Evolutionary conservation across 2,888 invertebrate genomes (phyloP).

Genomic region (Macrophya alboannulata): DNA sequence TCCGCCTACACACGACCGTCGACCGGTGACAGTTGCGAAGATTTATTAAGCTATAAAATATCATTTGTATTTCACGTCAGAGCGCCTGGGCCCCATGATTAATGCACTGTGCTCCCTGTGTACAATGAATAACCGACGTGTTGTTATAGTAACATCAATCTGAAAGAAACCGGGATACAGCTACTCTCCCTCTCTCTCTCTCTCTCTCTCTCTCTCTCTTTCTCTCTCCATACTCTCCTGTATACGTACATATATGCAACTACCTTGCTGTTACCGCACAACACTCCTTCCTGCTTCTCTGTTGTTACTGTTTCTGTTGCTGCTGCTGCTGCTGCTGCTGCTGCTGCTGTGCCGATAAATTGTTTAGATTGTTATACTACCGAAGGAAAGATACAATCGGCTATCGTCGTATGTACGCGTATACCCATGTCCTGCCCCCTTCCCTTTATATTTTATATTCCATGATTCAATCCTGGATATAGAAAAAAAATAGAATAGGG

Average conservation of each 20-base stretch:
- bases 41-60: constrained; percentile 80
- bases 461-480: constrained; percentile 76
- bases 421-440: neutral
- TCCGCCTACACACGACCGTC: constrained; percentile 57
- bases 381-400: constrained; percentile 70
- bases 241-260: neutral
- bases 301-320: neutral
- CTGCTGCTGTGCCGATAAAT: constrained; percentile 73
- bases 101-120: constrained; percentile 72
- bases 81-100: constrained; percentile 72
- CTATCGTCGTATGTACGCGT: constrained; percentile 40
- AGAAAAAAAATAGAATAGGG: constrained; percentile 61
- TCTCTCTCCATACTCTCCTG: neutral
- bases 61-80: constrained; percentile 80
- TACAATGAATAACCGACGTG: constrained; percentile 76
- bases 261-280: neutral
- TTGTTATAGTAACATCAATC: constrained; percentile 77
- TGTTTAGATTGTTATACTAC: constrained; percentile 73
- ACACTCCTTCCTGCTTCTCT: neutral
- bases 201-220: neutral
- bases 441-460: constrained; percentile 58
- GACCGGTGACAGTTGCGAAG: constrained; percentile 74
- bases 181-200: neutral
- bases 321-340: too few relatives aligned
- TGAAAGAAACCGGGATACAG: constrained; percentile 65